These are phyloP conservation scores for Ploceus nigricollis DNA, from an alignment of 2,113 vertebrate species.

Conservation along the genomic window DNA sequence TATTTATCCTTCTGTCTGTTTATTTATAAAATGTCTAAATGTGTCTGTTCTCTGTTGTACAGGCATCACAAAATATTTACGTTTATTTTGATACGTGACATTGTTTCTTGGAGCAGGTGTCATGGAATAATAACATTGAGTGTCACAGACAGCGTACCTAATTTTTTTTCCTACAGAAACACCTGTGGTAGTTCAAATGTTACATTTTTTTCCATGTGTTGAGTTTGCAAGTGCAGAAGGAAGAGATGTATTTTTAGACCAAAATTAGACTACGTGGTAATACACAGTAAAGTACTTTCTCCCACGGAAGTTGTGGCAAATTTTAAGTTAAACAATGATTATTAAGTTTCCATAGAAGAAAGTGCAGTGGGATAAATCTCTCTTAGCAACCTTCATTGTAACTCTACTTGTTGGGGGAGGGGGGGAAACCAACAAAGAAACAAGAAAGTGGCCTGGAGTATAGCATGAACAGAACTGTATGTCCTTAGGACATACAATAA, in stretches of 20 bases:
- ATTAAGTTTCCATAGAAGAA: background rate
- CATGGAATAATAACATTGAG: background rate
- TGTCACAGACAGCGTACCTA: background rate
- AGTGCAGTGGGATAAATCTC: background rate
- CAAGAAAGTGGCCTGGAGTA: background rate
- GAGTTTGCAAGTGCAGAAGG: background rate
- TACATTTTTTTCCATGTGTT: background rate
- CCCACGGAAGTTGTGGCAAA: background rate
- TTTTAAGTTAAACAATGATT: background rate
- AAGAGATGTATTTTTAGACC: background rate
- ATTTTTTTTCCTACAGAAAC: background rate
- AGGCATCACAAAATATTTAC: background rate
- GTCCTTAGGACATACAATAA: background rate
- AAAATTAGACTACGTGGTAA: background rate
- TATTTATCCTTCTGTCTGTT: background rate
- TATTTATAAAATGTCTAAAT: background rate
- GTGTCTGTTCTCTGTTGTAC: background rate
- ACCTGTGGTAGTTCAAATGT: background rate
- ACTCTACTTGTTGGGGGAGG: rapidly evolving
- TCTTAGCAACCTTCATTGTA: background rate
- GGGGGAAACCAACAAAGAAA: rapidly evolving
- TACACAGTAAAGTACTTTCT: background rate
- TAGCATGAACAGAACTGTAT: background rate
- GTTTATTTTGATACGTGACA: background rate
- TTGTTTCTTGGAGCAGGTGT: background rate